Evolutionary conservation across 2,113 vertebrate species (phyloP).

Genomic region (Rhabdomys dilectus): DNA sequence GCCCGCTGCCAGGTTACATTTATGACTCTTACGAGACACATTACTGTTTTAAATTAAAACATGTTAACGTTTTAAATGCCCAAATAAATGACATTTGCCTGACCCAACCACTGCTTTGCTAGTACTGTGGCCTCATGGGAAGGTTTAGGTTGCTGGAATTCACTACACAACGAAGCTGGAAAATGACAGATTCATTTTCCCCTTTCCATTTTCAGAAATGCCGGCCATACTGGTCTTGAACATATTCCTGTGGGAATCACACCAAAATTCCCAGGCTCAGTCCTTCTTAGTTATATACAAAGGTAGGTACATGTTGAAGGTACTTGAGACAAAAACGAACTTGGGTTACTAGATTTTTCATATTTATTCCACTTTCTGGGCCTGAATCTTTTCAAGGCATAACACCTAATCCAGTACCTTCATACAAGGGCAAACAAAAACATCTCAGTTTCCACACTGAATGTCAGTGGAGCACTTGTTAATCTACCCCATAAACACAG

Average conservation of each 20-base stretch:
- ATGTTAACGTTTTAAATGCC: slow-evolving; percentile 26
- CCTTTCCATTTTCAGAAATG: neutral
- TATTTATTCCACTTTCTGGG: neutral
- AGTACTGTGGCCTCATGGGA: neutral
- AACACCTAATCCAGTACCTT: neutral
- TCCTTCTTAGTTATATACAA: neutral
- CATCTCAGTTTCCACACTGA: neutral
- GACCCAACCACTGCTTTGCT: neutral
- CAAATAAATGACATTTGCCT: slow-evolving; percentile 20
- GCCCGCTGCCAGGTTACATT: neutral
- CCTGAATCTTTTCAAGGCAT: neutral
- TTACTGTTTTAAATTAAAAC: neutral
- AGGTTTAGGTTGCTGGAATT: neutral
- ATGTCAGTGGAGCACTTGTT: neutral
- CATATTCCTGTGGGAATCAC: neutral
- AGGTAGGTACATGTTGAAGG: neutral
- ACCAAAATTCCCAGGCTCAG: neutral
- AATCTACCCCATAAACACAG: neutral
- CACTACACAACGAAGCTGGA: slow-evolving; percentile 23
- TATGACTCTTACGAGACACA: neutral
- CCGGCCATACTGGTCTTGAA: neutral
- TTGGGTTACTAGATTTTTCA: neutral
- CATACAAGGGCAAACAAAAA: slow-evolving; percentile 11
- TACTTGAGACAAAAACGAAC: neutral
- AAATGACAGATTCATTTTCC: neutral